Evolutionary conservation across 2,113 vertebrate species (phyloP).

Genomic region (Planiliza haematocheilus): DNA sequence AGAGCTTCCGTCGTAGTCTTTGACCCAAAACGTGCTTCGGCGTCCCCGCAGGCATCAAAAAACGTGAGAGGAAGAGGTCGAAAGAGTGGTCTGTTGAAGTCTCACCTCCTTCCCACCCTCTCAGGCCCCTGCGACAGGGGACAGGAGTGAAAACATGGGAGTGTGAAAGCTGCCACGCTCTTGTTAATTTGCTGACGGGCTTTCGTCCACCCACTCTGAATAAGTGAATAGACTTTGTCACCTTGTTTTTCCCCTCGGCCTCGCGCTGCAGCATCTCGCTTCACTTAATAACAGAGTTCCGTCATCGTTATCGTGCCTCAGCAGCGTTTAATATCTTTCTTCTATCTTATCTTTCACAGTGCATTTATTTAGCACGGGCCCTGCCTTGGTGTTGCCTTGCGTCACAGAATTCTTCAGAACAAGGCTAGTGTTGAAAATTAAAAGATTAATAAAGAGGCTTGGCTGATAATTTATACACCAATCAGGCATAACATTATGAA

Average conservation of each 20-base stretch:
- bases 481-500: too few species aligned
- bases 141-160: constrained; percentile 43
- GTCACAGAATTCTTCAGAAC: constrained; percentile 12
- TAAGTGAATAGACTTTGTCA: constrained; percentile 25
- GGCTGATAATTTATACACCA: background rate
- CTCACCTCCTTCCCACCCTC: constrained; percentile 46
- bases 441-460: constrained; percentile 14
- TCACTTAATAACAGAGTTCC: constrained; percentile 6
- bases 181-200: constrained; percentile 61
- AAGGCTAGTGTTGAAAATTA: constrained; percentile 40
- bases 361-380: constrained; percentile 15
- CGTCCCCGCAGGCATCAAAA: constrained; percentile 31
- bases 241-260: constrained; percentile 20
- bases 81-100: constrained; percentile 37
- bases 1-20: background rate
- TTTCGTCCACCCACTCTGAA: constrained; percentile 35
- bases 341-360: constrained; percentile 31
- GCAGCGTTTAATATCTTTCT: constrained; percentile 11
- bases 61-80: constrained; percentile 45
- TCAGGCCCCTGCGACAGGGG: constrained; percentile 34
- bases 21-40: constrained; percentile 1
- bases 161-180: constrained; percentile 53
- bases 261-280: constrained; percentile 9
- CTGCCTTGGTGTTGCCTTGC: background rate
- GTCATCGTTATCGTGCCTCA: constrained; percentile 8